Evolutionary conservation across 2,113 vertebrate genomes (phyloP), one percentile per base, ranked within the genome.

Genomic region (Cervus canadensis): DNA sequence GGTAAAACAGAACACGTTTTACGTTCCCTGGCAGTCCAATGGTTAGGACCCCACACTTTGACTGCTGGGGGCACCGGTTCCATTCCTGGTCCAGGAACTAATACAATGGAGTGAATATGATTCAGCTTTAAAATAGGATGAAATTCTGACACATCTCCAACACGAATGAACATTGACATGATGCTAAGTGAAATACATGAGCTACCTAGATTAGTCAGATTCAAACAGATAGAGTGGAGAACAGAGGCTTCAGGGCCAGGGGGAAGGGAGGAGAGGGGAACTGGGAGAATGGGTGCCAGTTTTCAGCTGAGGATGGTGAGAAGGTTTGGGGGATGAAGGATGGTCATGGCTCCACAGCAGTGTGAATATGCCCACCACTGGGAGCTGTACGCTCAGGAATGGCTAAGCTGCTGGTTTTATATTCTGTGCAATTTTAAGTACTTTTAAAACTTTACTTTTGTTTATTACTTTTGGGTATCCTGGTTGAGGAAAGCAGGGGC

Each of bases 231-330:
- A 67, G 40, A 67, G 16, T 26, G 59, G 28, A 50, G 83, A 81
- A 40, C 1, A 19, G 13, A 56, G 40, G 33, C 16, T 9, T 52
- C 28, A 11, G 1, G 40, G 40, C 48, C 1, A 2, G 17, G 17
- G 15, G n/a, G 7, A n/a, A 23, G 14, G 40, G 9, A 33, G 25
- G 23, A 59, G 0, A 2, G 8, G 16, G 40, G 5, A 67, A 6
- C 15, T 17, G 43, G 26, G 26, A 59, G 36, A 30, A 85, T 30
- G 87, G 62, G 33, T 25, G 5, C 43, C 48, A 26, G 45, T n/a
- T n/a, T 52, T 21, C 25, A 56, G 60, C 7, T 56, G 17, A 52
- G 52, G 78, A 40, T 11, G 43, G 19, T 16, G 40, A 59, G 16
- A 23, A 83, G 10, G 2, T 36, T 50, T 6, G 15, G 8, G 17